Evolutionary conservation across 2,113 vertebrate genomes (phyloP).

Genomic region (Nyctereutes procyonoides): DNA sequence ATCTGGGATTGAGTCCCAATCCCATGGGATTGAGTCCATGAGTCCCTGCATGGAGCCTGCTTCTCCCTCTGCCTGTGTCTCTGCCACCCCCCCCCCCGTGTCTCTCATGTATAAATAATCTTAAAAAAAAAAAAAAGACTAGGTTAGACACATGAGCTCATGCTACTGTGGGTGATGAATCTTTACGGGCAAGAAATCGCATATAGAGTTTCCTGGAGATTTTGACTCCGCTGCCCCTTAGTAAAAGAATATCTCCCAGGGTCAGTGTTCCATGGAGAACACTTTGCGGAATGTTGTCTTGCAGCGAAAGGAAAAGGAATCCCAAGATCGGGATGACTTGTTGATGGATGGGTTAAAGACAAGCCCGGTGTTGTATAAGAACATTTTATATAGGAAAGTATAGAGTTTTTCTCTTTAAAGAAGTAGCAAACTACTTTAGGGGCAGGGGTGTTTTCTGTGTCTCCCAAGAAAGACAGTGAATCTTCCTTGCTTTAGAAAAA

Average conservation of each 20-base stretch:
- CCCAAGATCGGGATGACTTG: not conserved
- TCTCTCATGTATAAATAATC: no score
- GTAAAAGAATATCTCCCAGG: not conserved
- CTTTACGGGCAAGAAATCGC: not conserved
- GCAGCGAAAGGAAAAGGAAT: not conserved
- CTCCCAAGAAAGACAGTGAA: not conserved
- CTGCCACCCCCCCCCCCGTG: no score
- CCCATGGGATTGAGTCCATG: no score
- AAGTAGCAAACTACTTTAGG: not conserved
- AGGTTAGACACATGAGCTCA: not conserved
- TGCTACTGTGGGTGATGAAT: fast-evolving
- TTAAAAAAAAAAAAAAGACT: not conserved
- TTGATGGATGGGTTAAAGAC: not conserved
- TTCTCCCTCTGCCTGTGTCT: no score
- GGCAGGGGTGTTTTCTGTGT: not conserved
- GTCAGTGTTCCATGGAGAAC: fast-evolving
- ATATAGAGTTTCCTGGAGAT: not conserved
- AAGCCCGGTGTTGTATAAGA: not conserved
- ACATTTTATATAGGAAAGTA: not conserved
- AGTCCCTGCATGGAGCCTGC: no score
- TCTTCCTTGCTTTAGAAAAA: slow-evolving; percentile 19
- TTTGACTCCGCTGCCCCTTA: not conserved
- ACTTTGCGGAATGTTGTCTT: not conserved
- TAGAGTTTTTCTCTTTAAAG: not conserved
- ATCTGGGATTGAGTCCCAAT: no score